Percentiles rank a stretch among this genome's conserved stretches.
phyloP scores from a whole-genome alignment of 1,140 invertebrate species.

The Drosophila virilis region DNA sequence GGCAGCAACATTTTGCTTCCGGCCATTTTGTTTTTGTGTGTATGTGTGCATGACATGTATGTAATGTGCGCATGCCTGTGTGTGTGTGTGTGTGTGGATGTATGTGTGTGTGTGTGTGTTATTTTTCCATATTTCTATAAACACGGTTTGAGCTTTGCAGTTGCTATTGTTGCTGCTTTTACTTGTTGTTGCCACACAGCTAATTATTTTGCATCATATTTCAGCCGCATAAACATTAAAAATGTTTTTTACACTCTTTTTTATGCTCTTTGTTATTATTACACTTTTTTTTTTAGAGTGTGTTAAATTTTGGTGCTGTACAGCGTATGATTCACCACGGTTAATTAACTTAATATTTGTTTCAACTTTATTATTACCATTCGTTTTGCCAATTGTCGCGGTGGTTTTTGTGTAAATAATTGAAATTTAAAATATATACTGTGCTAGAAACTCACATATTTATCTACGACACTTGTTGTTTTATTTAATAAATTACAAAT shows the following conservation, averaged over 20 bases:
- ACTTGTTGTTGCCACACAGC: background rate
- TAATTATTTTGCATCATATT: constrained; percentile 14
- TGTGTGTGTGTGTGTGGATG: background rate
- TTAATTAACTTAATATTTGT: constrained; percentile 24
- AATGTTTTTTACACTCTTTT: constrained; percentile 9
- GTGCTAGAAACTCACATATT: no score
- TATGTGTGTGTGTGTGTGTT: background rate
- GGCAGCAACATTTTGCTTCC: constrained; percentile 12
- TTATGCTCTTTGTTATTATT: background rate
- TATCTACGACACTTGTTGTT: background rate
- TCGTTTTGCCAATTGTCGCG: constrained; percentile 37
- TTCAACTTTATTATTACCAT: constrained; percentile 14
- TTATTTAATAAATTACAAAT: background rate
- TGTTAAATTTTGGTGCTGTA: constrained; percentile 35
- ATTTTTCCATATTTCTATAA: constrained; percentile 8
- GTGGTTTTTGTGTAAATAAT: constrained; percentile 57
- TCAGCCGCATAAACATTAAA: constrained; percentile 3
- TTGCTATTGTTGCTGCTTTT: constrained; percentile 1
- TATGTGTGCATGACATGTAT: background rate
- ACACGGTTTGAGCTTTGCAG: background rate
- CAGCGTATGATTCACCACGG: constrained; percentile 8
- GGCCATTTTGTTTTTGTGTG: constrained; percentile 8
- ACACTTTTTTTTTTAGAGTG: constrained; percentile 8
- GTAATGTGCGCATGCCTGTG: background rate
- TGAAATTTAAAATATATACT: constrained; percentile 36